A percentile compares a stretch with the other conserved stretches of the same genome.
Evolutionary conservation across 1,140 invertebrate genomes (phyloP).

Genomic region (Calephelis virginiensis): DNA sequence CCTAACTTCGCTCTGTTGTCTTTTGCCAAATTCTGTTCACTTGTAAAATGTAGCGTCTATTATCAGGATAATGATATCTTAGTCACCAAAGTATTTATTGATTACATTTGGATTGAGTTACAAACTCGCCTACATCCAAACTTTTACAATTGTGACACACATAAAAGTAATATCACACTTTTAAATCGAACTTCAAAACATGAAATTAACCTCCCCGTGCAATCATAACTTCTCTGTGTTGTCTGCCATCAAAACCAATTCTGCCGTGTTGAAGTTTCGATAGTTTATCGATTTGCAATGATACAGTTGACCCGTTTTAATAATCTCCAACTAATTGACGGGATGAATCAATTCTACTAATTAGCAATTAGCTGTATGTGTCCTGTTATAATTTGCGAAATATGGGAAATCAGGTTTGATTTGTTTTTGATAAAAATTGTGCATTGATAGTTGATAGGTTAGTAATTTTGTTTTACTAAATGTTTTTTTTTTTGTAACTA

Average conservation of each 20-base stretch:
- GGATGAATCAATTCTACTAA: constrained; percentile 15
- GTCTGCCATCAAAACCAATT: background rate
- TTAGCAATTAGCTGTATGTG: constrained; percentile 4
- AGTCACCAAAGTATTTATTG: no score
- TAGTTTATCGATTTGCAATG: constrained; percentile 11
- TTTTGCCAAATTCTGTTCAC: no score
- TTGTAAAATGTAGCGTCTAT: no score
- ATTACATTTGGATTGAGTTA: no score
- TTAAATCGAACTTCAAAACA: constrained; percentile 2
- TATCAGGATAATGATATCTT: no score
- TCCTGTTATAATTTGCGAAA: constrained; percentile 17
- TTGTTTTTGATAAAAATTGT: background rate
- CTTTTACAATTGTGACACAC: background rate
- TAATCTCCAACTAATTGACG: constrained; percentile 6
- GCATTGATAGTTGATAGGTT: no score
- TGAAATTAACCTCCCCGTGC: constrained; percentile 1
- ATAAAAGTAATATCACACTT: constrained; percentile 1
- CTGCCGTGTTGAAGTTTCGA: background rate
- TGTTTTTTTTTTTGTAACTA: no score
- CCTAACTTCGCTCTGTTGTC: no score
- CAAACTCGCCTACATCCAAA: background rate
- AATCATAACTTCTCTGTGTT: constrained; percentile 8
- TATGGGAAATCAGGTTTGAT: background rate
- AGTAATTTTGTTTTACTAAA: no score
- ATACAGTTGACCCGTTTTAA: constrained; percentile 1